Evolutionary conservation across 2,797 vertebrate species (phyloP).

Genomic region (Fratercula arctica): DNA sequence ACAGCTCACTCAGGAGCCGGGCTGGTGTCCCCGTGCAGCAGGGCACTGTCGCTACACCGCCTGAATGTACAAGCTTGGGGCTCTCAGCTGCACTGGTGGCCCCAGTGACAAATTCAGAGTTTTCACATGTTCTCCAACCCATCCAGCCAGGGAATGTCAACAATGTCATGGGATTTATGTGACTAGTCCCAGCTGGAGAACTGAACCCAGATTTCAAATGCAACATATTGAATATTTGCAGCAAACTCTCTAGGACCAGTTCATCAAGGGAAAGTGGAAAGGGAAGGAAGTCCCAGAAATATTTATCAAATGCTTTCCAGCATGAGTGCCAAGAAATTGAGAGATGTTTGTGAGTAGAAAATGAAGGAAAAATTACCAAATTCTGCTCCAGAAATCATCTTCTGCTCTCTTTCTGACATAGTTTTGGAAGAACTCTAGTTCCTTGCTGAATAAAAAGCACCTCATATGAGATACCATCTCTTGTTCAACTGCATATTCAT

Average conservation of each 20-base stretch:
- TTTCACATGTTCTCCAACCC: background rate
- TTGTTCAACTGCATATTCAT: background rate
- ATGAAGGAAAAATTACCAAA: background rate
- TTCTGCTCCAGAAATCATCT: background rate
- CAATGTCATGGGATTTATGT: background rate
- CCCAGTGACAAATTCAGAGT: background rate
- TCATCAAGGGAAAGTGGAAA: background rate
- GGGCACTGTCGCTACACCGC: too few species aligned
- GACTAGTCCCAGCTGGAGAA: background rate
- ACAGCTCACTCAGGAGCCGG: background rate
- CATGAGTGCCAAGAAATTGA: background rate
- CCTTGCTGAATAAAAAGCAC: background rate
- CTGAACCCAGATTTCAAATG: background rate
- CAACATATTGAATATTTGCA: background rate
- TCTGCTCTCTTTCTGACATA: background rate
- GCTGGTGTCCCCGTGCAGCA: background rate
- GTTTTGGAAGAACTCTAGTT: background rate
- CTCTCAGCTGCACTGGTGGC: fast-evolving
- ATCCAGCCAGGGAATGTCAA: background rate
- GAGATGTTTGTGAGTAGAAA: background rate
- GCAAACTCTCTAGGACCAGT: background rate
- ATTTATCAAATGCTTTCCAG: background rate
- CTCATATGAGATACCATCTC: background rate
- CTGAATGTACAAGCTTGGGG: background rate
- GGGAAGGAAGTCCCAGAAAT: background rate